Base-by-base conservation (phyloP, 2,888 invertebrate species). In the Melipona bicolor region DNA sequence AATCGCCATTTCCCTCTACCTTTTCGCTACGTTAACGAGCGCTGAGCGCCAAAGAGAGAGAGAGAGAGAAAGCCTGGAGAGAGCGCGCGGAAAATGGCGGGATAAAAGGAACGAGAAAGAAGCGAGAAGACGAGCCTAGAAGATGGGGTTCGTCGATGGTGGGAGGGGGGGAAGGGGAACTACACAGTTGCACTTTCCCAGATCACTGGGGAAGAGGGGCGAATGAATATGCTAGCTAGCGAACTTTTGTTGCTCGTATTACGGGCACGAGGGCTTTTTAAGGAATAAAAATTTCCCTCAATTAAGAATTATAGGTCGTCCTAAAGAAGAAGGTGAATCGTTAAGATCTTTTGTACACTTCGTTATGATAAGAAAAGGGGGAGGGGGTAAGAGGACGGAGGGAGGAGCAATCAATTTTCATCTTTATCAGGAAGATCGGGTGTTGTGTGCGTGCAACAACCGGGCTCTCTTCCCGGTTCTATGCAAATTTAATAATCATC, bases 101-200 rank as follows among this genome's bases (percentile, higher is more conserved):
- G 71, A 70, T 64, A 56, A 62, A 71, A 80, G 80, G 74, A 77
- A 65, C 21, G 71, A 56, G 56, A 62, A 54, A 68, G 65, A 52
- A 65, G 69, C 69, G 65, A 36, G 68, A 70, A 78, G 64, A 52
- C 27, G 24, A 69, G 56, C 43, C 36, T 36, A 56, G 69, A 49
- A 82, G 52, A 82, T 32, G 64, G 43, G 43, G 43, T 17, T 64
- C 21, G 19, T 36, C 0, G 36, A 9, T 0, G 36, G 9, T 9
- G 36, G 9, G 36, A 5, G 9, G 6, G 9, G 9, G 6, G 36
- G 9, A 6, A 5, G 19, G 19, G 59, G 43, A 27, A 75, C 69
- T 79, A 81, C 84, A 89, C 84, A 89, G 83, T 89, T 89, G 88
- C 84, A 80, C 81, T 84, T 89, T 89, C 79, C 86, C 83, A 83